These are phyloP conservation scores for Prionailurus viverrinus DNA, from an alignment of 2,113 vertebrate species.

Conservation along the genomic window DNA sequence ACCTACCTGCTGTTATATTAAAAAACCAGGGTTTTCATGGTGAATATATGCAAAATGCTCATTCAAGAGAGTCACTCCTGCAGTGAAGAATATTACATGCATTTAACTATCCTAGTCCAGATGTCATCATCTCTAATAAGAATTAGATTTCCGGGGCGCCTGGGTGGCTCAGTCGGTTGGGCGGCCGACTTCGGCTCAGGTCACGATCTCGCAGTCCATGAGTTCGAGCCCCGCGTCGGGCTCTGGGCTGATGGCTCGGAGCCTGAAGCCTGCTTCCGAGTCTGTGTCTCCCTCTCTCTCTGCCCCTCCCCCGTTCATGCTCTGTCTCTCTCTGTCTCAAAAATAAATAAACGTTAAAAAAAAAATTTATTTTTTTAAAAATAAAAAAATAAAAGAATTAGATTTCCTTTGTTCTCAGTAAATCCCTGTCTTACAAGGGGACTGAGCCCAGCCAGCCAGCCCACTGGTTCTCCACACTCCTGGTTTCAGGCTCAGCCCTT, in stretches of 20 bases:
- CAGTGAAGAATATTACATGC: neutral
- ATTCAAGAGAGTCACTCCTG: neutral
- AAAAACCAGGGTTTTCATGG: conserved; percentile 13
- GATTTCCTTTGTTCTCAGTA: neutral
- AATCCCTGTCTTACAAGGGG: neutral
- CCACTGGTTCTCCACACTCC: neutral
- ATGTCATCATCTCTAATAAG: neutral
- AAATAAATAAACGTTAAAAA: too few species aligned
- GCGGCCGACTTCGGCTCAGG: too few species aligned
- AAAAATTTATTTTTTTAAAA: too few species aligned
- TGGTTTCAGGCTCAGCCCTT: conserved; percentile 16
- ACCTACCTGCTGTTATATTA: neutral
- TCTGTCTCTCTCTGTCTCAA: too few species aligned
- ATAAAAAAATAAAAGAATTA: neutral
- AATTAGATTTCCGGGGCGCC: neutral
- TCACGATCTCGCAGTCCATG: too few species aligned
- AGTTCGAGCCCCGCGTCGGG: too few species aligned
- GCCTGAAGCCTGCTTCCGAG: too few species aligned
- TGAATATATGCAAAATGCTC: neutral
- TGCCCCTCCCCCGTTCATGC: too few species aligned
- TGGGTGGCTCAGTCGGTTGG: too few species aligned
- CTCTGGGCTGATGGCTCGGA: too few species aligned
- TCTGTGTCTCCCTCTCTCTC: too few species aligned
- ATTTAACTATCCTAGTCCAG: neutral
- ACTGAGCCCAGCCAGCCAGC: neutral